A percentile compares a stretch with the other conserved stretches of the same genome.
Evolutionary conservation across 2,888 invertebrate genomes (phyloP).

Genomic region (Rhimphoctona megacephalus): DNA sequence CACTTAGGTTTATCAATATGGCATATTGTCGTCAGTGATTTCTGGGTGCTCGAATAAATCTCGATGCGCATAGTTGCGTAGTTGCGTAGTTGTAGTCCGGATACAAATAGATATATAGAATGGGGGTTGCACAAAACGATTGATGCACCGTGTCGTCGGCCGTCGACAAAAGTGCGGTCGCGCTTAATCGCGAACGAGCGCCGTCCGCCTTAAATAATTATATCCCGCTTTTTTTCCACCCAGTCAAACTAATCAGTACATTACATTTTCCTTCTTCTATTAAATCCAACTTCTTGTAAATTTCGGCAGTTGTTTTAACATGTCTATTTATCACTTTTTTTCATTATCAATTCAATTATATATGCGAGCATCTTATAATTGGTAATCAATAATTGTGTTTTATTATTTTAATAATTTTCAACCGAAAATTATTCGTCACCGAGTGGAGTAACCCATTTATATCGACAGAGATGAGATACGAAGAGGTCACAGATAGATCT

Average conservation of each 20-base stretch:
- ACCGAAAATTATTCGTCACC: background rate
- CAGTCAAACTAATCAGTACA: background rate
- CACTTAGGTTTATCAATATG: background rate
- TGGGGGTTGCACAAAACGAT: background rate
- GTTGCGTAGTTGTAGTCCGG: too few relatives aligned
- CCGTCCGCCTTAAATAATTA: background rate
- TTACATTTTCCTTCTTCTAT: too few relatives aligned
- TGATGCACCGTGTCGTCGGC: background rate
- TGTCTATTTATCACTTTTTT: too few relatives aligned
- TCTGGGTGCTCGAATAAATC: background rate
- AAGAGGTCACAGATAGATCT: slow-evolving; percentile 9
- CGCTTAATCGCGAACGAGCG: too few relatives aligned
- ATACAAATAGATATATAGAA: background rate
- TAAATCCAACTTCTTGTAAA: too few relatives aligned
- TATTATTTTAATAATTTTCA: background rate
- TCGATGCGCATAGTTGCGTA: background rate
- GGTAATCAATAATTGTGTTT: background rate
- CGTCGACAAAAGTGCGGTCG: background rate
- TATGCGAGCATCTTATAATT: background rate
- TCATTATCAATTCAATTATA: too few relatives aligned
- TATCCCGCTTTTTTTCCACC: background rate
- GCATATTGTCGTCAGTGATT: background rate
- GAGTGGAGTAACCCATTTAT: slow-evolving; percentile 5
- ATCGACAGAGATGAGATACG: slow-evolving; percentile 10
- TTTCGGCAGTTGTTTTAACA: too few relatives aligned